These are phyloP conservation scores for Valencia hispanica DNA, from an alignment of 2,797 vertebrate genomes.

Conservation along the genomic window DNA sequence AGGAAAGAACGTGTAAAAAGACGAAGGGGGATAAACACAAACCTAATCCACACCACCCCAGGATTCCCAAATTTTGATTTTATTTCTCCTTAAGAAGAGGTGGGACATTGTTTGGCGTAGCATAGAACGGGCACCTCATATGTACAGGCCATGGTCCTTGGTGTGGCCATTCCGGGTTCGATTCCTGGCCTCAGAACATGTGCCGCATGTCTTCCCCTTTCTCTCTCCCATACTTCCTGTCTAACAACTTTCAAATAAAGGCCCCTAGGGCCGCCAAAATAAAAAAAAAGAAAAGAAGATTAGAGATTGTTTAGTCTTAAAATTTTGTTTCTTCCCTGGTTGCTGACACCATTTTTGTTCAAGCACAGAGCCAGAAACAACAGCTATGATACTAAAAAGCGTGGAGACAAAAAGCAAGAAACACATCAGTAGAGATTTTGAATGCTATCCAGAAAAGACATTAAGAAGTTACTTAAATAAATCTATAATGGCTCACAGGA, in stretches of 20 bases:
- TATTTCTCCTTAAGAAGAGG: background rate
- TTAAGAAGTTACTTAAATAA: conserved; percentile 77
- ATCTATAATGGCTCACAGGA: conserved; percentile 72
- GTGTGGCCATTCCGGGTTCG: too few species aligned
- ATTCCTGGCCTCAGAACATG: too few species aligned
- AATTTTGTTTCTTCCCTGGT: background rate
- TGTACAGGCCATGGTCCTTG: too few species aligned
- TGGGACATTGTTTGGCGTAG: too few species aligned
- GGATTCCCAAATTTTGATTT: background rate
- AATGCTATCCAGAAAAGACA: conserved; percentile 76
- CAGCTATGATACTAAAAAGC: background rate
- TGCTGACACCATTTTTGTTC: background rate
- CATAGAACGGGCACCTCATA: too few species aligned
- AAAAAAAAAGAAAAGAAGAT: too few species aligned
- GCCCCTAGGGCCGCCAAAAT: too few species aligned
- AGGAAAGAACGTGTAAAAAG: background rate
- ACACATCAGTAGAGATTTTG: conserved; percentile 63
- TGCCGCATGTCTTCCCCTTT: too few species aligned
- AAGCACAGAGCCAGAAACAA: background rate
- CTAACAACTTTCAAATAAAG: too few species aligned
- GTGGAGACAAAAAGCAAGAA: background rate
- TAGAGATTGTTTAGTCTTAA: too few species aligned
- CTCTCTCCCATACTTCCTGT: too few species aligned
- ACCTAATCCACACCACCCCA: background rate
- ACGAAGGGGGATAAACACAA: background rate